These are phyloP conservation scores for Neostethus bicornis DNA, from an alignment of 2,797 vertebrate genomes.

Conservation along the genomic window DNA sequence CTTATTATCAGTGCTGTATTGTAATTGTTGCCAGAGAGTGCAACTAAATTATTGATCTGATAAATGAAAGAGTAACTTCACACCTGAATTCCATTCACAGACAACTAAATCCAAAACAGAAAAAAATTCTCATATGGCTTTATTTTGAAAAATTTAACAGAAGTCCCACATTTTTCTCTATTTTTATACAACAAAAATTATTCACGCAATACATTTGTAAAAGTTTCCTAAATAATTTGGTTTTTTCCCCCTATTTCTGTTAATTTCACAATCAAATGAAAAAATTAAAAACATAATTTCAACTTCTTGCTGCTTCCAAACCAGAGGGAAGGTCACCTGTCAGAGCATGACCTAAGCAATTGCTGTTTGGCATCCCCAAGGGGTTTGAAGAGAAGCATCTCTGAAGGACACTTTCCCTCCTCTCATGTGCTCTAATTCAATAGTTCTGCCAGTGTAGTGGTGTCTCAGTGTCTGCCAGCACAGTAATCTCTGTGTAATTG, in stretches of 20 bases:
- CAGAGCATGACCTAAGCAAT: slow-evolving; percentile 67
- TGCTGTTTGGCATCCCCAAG: slow-evolving; percentile 64
- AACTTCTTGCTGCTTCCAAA: neutral
- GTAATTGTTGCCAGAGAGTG: neutral
- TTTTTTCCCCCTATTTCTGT: no score
- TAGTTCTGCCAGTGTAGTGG: slow-evolving; percentile 75
- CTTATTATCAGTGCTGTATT: neutral
- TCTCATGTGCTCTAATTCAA: slow-evolving; percentile 79
- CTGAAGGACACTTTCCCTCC: slow-evolving; percentile 80
- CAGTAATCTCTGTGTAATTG: slow-evolving; percentile 85
- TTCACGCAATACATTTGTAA: no score
- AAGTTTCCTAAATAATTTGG: no score
- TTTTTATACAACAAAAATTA: no score
- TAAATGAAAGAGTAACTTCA: neutral
- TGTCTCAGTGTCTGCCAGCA: slow-evolving; percentile 75
- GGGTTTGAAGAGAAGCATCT: slow-evolving; percentile 60
- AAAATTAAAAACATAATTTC: neutral
- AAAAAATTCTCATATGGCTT: no score
- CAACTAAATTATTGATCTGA: neutral
- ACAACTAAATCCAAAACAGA: neutral
- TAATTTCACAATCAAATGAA: neutral
- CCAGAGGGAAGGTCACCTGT: slow-evolving; percentile 70
- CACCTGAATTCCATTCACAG: no score
- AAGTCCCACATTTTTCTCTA: no score
- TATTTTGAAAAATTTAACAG: no score